A percentile compares a stretch with the other conserved stretches of the same genome.
Evolutionary conservation across 2,113 vertebrate species (phyloP).

Genomic region (Azemiops feae): DNA sequence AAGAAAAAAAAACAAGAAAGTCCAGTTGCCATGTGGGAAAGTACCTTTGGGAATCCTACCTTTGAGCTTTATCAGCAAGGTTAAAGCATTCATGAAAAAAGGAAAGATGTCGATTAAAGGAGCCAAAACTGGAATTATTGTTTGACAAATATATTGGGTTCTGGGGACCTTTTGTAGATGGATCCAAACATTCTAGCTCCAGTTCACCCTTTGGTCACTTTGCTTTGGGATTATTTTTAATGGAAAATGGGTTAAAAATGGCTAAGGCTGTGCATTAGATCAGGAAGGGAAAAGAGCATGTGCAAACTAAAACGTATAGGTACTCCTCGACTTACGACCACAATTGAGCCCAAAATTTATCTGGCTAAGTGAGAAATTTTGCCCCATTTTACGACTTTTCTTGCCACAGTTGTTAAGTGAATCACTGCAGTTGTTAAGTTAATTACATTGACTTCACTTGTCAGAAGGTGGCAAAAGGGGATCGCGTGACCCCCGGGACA

Average conservation of each 20-base stretch:
- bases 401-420: no score
- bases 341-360: no score
- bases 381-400: no score
- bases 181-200: not conserved
- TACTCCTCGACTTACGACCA: no score
- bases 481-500: no score
- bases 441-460: no score
- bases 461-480: no score
- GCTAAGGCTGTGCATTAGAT: not conserved
- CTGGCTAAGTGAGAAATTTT: no score
- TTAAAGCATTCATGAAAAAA: slow-evolving; percentile 1
- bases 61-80: slow-evolving; percentile 11
- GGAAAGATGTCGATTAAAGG: not conserved
- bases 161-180: not conserved
- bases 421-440: no score
- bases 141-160: not conserved
- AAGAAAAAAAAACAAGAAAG: no score
- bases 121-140: not conserved
- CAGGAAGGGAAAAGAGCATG: not conserved
- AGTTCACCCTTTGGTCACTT: not conserved
- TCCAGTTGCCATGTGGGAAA: no score
- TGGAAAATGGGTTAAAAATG: not conserved
- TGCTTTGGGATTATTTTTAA: not conserved
- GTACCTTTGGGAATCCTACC: not conserved
- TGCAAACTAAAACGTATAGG: not conserved